A percentile compares a stretch with the other conserved stretches of the same genome.
Conservation (phyloP, 2,888 invertebrate species). For the Parochlus steinenii region DNA sequence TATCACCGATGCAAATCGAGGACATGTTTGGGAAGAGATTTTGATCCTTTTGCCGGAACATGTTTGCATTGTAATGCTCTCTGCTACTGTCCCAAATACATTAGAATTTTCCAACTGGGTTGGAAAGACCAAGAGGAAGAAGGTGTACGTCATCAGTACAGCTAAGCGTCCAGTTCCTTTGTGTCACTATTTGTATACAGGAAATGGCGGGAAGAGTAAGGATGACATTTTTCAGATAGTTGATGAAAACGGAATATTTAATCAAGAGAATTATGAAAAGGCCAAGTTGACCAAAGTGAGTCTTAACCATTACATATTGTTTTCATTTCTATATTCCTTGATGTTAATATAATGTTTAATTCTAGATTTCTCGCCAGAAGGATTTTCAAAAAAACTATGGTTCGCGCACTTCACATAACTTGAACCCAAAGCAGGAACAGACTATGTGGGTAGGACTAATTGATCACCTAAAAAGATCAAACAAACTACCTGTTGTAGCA, state of each 20-base stretch:
- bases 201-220: conserved; percentile 53
- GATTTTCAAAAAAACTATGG: conserved; percentile 11
- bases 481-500: conserved; percentile 83
- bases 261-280: conserved; percentile 43
- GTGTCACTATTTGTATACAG: conserved; percentile 82
- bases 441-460: conserved; percentile 69
- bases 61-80: conserved; percentile 90
- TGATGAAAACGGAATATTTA: conserved; percentile 53
- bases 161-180: conserved; percentile 87
- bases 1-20: conserved; percentile 92
- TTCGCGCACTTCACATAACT: conserved; percentile 16
- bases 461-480: conserved; percentile 60
- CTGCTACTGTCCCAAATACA: conserved; percentile 96
- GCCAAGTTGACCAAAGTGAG: conserved; percentile 37
- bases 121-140: conserved; percentile 69
- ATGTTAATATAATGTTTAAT: too few relatives aligned
- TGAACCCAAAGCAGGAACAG: conserved; percentile 54
- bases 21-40: conserved; percentile 99
- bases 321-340: too few relatives aligned
- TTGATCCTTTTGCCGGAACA: conserved; percentile 87
- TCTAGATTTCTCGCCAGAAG: conserved; percentile 9
- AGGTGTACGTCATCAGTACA: conserved; percentile 87
- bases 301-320: too few relatives aligned
- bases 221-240: conserved; percentile 65
- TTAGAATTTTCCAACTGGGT: conserved; percentile 92